A percentile compares a stretch with the other conserved stretches of the same genome.
phyloP scores from a whole-genome alignment of 2,888 invertebrate species.

The Patella depressa region DNA sequence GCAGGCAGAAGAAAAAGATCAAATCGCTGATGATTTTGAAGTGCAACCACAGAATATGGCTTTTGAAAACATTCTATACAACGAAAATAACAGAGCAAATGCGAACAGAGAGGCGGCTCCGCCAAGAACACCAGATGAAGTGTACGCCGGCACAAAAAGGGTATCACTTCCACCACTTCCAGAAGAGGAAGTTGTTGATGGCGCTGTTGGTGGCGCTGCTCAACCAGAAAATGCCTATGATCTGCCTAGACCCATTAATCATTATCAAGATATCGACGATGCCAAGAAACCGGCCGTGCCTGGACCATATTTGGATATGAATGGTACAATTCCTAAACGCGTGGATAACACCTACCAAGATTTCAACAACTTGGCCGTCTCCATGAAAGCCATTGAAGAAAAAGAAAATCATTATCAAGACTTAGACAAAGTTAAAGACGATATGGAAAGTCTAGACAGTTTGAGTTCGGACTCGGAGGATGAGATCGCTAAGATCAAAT shows the following conservation, averaged over 20 bases:
- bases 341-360: neutral
- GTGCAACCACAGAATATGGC: constrained; percentile 13
- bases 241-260: neutral
- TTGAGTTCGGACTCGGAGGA: neutral
- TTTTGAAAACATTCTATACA: constrained; percentile 18
- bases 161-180: no score
- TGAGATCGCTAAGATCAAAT: neutral
- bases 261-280: neutral
- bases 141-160: no score
- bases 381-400: constrained; percentile 1
- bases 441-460: neutral
- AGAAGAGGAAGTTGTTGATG: no score
- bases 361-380: neutral
- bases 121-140: no score
- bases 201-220: neutral
- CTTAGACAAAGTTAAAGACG: constrained; percentile 12
- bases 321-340: neutral
- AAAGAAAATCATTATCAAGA: constrained; percentile 22
- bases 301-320: constrained; percentile 3
- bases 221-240: neutral
- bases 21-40: neutral
- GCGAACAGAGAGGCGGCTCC: neutral
- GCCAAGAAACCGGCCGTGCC: neutral
- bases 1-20: neutral
- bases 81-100: neutral